Evolutionary conservation across 2,113 vertebrate species (phyloP), one percentile per base, ranked within the genome.

Genomic region (Scomber japonicus): DNA sequence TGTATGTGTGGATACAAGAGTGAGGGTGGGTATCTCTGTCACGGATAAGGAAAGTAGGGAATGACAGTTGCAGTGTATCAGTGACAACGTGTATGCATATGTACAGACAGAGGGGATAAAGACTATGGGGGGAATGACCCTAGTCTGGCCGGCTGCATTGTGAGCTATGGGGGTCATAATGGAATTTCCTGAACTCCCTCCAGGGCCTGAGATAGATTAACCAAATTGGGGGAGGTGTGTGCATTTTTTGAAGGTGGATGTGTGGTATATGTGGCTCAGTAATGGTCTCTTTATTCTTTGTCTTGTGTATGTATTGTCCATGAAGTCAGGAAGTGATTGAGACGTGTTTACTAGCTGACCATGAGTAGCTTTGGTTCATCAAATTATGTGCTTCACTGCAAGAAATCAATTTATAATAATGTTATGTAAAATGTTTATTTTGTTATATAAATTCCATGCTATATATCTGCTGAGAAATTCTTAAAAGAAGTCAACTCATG

Each of bases 181-280:
- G 91, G 92, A 93, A 95, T 93, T 93, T 93, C 83, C 83, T 86
- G 74, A 87, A 85, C 49, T 84, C 84, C 87, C 89, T 86, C 78
- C 76, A 55, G 83, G 88, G 86, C 73, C 80, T 82, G 76, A 90
- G 72, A 90, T 92, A 93, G 87, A 90, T 94, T 90, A 93, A 91
- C 85, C 57, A 78, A 80, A 85, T 63, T 89, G 86, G 82, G 88
- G 78, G 83, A 35, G 56, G 85, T 74, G 14, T 81, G 72, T 80
- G 59, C 64, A 81, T 77, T 80, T 74, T 83, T 59, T 62, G 70
- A 74, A 76, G 68, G 62, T 88, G 79, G 51, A 71, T 75, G 30
- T 84, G 70, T 24, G 69, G 67, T 86, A 24, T 63, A 68, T 63
- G 56, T 27, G 35, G 49, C 62, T 64, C 55, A 60, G 35, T 62